Conservation (phyloP, 2,888 invertebrate genomes). For the Craniophora ligustri region DNA sequence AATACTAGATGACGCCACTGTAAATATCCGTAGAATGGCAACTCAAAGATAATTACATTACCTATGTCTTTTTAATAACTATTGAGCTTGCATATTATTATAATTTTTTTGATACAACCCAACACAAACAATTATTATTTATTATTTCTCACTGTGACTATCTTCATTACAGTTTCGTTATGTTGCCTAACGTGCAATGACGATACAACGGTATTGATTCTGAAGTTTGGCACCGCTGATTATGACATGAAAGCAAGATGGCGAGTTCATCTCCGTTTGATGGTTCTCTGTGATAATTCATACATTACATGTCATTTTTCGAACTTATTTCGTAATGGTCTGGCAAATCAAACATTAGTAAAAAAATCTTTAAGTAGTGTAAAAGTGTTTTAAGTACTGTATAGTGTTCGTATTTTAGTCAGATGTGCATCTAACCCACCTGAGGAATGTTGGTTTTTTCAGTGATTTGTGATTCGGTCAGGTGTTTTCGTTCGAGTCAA, state of each 20-base stretch:
- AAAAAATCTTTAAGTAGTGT: slow-evolving; percentile 67
- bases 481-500: slow-evolving; percentile 87
- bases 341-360: slow-evolving; percentile 65
- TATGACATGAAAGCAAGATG: slow-evolving; percentile 88
- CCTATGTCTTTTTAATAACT: too few species aligned
- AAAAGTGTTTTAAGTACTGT: slow-evolving; percentile 69
- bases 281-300: slow-evolving; percentile 83
- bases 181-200: slow-evolving; percentile 66
- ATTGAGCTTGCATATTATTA: too few species aligned
- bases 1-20: slow-evolving; percentile 40
- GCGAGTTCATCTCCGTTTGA: slow-evolving; percentile 87
- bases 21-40: background rate
- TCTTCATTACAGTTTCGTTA: slow-evolving; percentile 60
- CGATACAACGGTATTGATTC: slow-evolving; percentile 62
- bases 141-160: slow-evolving; percentile 17
- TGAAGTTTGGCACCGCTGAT: slow-evolving; percentile 73
- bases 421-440: slow-evolving; percentile 88
- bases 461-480: slow-evolving; percentile 90
- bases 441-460: slow-evolving; percentile 91
- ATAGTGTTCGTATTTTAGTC: slow-evolving; percentile 65
- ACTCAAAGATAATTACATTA: too few species aligned
- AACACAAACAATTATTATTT: too few species aligned
- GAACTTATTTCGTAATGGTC: slow-evolving; percentile 77
- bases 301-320: slow-evolving; percentile 78
- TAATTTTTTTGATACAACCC: too few species aligned